Evolutionary conservation across 2,888 invertebrate genomes (phyloP), one percentile per base, ranked within the genome.

Genomic region (Noctua janthe): DNA sequence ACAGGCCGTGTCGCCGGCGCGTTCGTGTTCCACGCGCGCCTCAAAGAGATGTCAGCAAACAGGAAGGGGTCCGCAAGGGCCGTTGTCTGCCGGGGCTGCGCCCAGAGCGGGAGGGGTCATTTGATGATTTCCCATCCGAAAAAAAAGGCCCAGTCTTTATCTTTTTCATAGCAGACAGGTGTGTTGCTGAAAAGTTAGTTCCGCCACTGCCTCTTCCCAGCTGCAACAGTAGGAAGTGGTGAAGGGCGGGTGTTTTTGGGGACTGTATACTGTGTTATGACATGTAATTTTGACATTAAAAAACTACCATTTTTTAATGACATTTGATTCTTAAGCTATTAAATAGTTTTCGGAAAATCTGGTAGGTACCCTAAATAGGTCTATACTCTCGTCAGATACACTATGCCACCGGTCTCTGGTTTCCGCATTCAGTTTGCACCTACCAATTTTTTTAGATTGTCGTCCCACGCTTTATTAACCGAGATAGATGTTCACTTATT

Each of bases 391-490:
- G 2, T 62, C 29, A 13, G 23, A 23, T 3, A 54, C 43, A 20
- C 29, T 23, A 5, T 23, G 49, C 8, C 17, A 39, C 6, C 10
- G 6, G 23, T 51, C 17, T 7, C 17, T 11, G 4, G 49, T 13
- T 80, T 29, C 80, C 43, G n/a, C 54, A 47, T 54, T 6, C 23
- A 51, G 17, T 15, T 2, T 64, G 6, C 62, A n/a, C n/a, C 62
- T 64, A 8, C 39, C 66, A 39, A 39, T 39, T 67, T 54, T 23
- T 59, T 54, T 13, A 39, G 5, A 69, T 66, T 6, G 1, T n/a
- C 43, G 4, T 69, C 56, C 83, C 29, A 77, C 47, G 23, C 23
- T 59, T 17, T n/a, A 59, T 43, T 35, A 69, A 49, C 29, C 20
- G 23, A 69, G 10, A 54, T 67, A 23, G 0, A 51, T 17, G 20